These are phyloP conservation scores for Sprattus sprattus DNA, from an alignment of 2,113 vertebrate species.

Conservation along the genomic window DNA sequence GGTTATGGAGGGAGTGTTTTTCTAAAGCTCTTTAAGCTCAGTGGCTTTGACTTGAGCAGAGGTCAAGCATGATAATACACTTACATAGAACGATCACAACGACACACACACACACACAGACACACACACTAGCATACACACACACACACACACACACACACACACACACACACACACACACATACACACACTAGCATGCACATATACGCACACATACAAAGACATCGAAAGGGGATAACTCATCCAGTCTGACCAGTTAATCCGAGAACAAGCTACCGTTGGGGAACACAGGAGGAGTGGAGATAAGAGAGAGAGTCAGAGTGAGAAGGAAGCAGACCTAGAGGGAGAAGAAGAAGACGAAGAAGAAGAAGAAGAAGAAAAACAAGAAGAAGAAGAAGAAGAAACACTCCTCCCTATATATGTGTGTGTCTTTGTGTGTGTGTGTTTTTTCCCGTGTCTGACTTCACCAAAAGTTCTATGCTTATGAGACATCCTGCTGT, in stretches of 20 bases:
- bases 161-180: not conserved
- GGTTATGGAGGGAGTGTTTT: not conserved
- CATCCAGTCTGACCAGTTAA: conserved; percentile 12
- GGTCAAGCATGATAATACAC: not conserved
- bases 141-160: conserved; percentile 25
- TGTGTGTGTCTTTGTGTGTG: not conserved
- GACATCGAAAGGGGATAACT: not conserved
- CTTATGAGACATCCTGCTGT: not conserved
- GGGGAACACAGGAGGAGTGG: not conserved
- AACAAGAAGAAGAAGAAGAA: not conserved
- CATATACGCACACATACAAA: conserved; percentile 16
- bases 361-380: not conserved
- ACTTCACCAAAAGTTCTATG: not conserved
- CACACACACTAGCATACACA: conserved; percentile 17
- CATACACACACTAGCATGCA: conserved; percentile 1
- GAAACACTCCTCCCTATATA: not conserved
- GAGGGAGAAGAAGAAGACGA: not conserved
- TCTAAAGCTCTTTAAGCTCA: conserved; percentile 2
- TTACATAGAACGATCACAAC: conserved; percentile 21
- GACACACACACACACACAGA: conserved; percentile 14
- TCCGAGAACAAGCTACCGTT: not conserved
- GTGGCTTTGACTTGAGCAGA: conserved; percentile 5
- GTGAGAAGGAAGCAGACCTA: not conserved
- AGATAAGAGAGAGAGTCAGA: not conserved
- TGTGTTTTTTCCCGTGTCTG: not conserved